Evolutionary conservation across 2,113 vertebrate genomes (phyloP), one percentile per base, ranked within the genome.

Genomic region (Corythoichthys haematopterus): DNA sequence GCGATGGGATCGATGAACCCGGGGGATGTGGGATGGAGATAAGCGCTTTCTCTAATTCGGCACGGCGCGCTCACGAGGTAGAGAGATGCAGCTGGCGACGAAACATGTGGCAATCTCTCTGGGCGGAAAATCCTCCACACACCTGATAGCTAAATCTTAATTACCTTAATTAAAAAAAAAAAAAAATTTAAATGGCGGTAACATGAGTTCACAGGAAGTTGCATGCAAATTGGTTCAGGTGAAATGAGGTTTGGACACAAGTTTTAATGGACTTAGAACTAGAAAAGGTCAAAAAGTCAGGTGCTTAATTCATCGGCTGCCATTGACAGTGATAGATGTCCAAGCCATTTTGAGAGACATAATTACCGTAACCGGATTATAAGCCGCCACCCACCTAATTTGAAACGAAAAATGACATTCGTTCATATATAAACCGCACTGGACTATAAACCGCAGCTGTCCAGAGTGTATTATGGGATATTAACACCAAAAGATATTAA

Each of bases 131-230:
- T 78, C 79, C 78, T 80, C 77, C 71, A 35, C 66, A 72, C 81
- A 84, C 71, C 66, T 82, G 78, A 82, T 75, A 66, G 77, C 64
- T 74, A 46, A 65, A 51, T 62, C 69, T 74, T 84, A 78, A 86
- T 85, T 65, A 74, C 79, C 85, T 80, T 76, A 81, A 84, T 85
- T 84, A 76, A 84, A 87, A 77, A 70, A 52, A 75, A 57, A 75
- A 79, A 74, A 84, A 66, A 56, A 33, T 3, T 3, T 28, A 55
- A 81, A 71, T 60, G 70, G 3, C 73, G 45, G n/a, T 69, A 33
- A 57, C 55, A 57, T 57, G 64, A 80, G 68, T 78, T 79, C 59
- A 48, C 46, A 10, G 6, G 33, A 45, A 65, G 68, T 59, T 71
- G 66, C 77, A 75, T 66, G 59, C 52, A 67, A 62, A 7, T 1